Evolutionary conservation across 2,888 invertebrate species (phyloP), one percentile per base, ranked within the genome.

Genomic region (Cryptocheilus praepositus): DNA sequence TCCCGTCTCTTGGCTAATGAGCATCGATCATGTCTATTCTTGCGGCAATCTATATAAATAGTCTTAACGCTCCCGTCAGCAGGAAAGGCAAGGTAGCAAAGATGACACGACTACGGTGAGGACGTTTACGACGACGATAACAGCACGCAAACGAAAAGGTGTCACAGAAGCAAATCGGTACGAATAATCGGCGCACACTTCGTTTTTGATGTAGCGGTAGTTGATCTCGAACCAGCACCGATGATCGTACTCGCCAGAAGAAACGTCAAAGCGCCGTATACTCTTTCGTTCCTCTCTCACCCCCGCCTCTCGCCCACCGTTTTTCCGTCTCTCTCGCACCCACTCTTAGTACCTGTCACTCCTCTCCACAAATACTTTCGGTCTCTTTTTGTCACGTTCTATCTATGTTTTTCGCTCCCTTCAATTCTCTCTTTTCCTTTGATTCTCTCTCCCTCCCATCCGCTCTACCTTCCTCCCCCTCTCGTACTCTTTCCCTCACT

Each of bases 211-310:
- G 51, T 15, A 52, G 59, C 51, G 22, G 16, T 44, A 51, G 49
- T 51, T 46, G 46, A 64, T 49, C 57, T 49, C 22, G 25, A 28
- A 18, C 49, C 49, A 49, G 49, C 49, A 70, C 58, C 75, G 71
- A 59, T 59, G 67, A 76, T 73, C 57, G 69, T 71, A 76, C 69
- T 71, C 70, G 62, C 74, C 70, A 63, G 64, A 70, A 78, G 71
- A 73, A 76, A 78, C 71, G 77, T 80, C 77, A 79, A 79, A 79
- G 49, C 15, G 55, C 36, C 51, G 18, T 18, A 28, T 18, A 36
- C 28, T 11, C 21, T 46, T 22, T 45, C 46, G 55, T 36, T 51
- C 57, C 64, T 16, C 54, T 22, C 54, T 11, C 36, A 36, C 36
- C 49, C 49, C 28, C 3, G 36, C 28, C 43, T 53, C 36, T 60